Conservation (phyloP, 2,113 vertebrate genomes). For the Steatornis caripensis region DNA sequence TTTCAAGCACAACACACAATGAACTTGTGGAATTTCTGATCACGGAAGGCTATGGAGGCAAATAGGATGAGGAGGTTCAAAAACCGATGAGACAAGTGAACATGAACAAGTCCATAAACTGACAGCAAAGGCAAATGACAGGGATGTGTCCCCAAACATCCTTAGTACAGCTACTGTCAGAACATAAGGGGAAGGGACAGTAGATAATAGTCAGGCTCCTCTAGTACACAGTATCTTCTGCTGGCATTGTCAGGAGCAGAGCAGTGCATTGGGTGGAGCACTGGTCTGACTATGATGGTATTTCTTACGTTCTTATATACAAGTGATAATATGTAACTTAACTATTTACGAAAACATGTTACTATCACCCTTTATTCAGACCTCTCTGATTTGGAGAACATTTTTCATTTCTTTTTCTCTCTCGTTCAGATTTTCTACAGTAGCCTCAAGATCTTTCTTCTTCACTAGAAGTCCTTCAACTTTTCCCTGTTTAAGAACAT, state of each 20-base stretch:
- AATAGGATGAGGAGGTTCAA: background rate
- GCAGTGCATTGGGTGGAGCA: background rate
- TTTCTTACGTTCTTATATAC: background rate
- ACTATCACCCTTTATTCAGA: slow-evolving; percentile 18
- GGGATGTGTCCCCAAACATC: background rate
- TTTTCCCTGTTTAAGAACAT: slow-evolving; percentile 70
- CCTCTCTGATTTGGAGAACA: slow-evolving; percentile 69
- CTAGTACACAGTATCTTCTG: background rate
- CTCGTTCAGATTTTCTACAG: slow-evolving; percentile 69
- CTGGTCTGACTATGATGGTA: background rate
- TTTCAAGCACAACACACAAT: background rate
- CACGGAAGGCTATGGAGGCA: background rate
- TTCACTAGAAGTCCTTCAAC: slow-evolving; percentile 60
- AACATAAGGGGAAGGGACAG: background rate
- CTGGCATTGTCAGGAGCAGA: background rate
- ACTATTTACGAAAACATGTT: background rate
- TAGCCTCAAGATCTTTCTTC: slow-evolving; percentile 68
- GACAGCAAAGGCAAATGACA: background rate
- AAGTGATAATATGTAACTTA: background rate
- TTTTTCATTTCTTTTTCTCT: slow-evolving; percentile 67
- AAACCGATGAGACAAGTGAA: background rate
- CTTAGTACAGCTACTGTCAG: background rate
- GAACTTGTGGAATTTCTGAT: background rate
- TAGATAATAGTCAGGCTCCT: background rate
- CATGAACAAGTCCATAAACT: background rate